Conservation (phyloP, 2,888 invertebrate genomes). For the Philereme transversata region DNA sequence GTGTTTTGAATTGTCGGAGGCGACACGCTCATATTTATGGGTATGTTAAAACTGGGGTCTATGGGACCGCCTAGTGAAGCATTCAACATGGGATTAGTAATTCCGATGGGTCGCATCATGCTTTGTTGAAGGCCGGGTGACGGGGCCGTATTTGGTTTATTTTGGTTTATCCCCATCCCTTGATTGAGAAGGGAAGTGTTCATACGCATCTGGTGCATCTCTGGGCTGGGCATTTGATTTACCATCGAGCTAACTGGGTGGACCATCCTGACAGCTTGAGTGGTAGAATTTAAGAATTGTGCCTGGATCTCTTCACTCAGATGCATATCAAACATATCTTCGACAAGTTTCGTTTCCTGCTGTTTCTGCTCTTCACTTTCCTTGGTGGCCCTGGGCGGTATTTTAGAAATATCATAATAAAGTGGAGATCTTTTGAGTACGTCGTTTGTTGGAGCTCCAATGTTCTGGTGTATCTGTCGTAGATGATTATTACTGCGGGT, state of each 20-base stretch:
- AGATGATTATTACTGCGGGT: slow-evolving; percentile 62
- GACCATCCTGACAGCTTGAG: slow-evolving; percentile 6
- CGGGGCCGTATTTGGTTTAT: no score
- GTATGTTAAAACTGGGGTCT: slow-evolving; percentile 45
- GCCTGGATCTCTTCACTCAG: no score
- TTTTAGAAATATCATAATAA: no score
- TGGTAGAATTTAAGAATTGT: no score
- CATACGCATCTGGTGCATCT: slow-evolving; percentile 51
- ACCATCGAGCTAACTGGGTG: slow-evolving; percentile 37
- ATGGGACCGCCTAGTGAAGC: slow-evolving; percentile 63
- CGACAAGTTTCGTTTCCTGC: no score
- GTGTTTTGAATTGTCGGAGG: slow-evolving; percentile 53
- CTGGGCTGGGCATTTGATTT: slow-evolving; percentile 42
- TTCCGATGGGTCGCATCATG: slow-evolving; percentile 59
- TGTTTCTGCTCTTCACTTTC: no score
- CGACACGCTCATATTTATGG: slow-evolving; percentile 56
- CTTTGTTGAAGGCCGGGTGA: slow-evolving; percentile 38
- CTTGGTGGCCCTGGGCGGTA: no score
- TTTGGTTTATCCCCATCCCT: no score
- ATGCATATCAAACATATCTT: no score
- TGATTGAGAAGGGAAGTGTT: slow-evolving; percentile 46
- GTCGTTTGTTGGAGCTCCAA: slow-evolving; percentile 52
- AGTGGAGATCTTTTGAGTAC: slow-evolving; percentile 30
- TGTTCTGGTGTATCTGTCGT: slow-evolving; percentile 73
- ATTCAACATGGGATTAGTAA: slow-evolving; percentile 65